Base-by-base conservation (phyloP, 2,113 vertebrate genomes). In the Willisornis vidua region DNA sequence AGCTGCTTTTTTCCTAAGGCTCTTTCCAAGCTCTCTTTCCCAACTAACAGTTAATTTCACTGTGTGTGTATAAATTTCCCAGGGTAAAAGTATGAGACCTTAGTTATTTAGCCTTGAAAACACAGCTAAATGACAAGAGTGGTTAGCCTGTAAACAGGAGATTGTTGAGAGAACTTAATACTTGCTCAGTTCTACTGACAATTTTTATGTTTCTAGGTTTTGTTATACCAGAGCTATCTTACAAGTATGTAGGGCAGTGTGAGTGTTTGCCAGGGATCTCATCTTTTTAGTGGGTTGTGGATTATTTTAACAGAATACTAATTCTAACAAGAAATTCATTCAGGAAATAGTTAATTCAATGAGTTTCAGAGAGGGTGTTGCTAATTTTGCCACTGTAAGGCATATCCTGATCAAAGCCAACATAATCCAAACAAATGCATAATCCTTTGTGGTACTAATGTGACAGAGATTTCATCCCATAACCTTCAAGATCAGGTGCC, bases 21-120 rank as follows among this genome's bases (percentile, higher is more conserved):
- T 78, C 45, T 85, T 88, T 91, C 70, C 70, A 89, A 82, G 67
- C 49, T 78, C 48, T 70, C 26, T 87, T 89, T 85, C 57, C 29
- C 37, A 79, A 61, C 61, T 43, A 79, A 65, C 31, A 90, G 78
- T 61, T 87, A 65, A 87, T 93, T 93, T 95, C 52, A n/a, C 54
- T 65, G 37, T 75, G 52, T 89, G 55, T 90, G 91, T 85, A 89
- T 57, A 91, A 54, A 91, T 85, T 87, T 94, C 74, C 74, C 78
- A 73, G 37, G 41, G 48, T 91, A 61, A 25, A 57, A 24, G 9
- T 51, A 61, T n/a, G 45, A 89, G 24, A 76, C 10, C 4, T 75
- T 59, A 75, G 70, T 72, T 71, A 91, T 85, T 87, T 94, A 74
- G 52, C 78, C 54, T 68, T 66, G 71, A 90, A 91, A 87, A 90